These are phyloP conservation scores for Linurgus olivaceus DNA, from an alignment of 2,797 vertebrate genomes.

Conservation along the genomic window DNA sequence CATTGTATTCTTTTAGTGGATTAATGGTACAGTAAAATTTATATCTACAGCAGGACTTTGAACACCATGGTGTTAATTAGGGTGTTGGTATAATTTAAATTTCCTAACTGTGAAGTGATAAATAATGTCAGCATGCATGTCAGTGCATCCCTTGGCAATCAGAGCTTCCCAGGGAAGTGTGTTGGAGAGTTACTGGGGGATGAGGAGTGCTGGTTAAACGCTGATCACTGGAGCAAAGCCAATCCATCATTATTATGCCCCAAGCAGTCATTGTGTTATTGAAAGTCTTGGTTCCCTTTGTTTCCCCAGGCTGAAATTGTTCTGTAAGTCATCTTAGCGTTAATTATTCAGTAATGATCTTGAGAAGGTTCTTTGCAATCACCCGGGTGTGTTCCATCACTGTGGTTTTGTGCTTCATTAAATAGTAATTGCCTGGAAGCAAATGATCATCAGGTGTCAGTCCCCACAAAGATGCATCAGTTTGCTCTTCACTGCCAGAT, in stretches of 20 bases:
- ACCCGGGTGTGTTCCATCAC: constrained; percentile 37
- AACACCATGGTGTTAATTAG: neutral
- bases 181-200: neutral
- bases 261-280: constrained; percentile 4
- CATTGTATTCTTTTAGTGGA: neutral
- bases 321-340: constrained; percentile 40
- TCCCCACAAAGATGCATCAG: constrained; percentile 20
- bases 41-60: neutral
- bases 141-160: neutral
- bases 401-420: constrained; percentile 69
- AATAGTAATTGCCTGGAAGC: constrained; percentile 69
- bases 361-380: constrained; percentile 39
- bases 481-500: constrained; percentile 45
- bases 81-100: neutral
- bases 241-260: neutral
- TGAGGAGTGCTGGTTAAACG: neutral
- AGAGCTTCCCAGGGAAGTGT: neutral
- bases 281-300: neutral
- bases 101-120: neutral
- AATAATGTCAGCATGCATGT: neutral
- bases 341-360: constrained; percentile 58
- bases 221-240: neutral
- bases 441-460: constrained; percentile 61
- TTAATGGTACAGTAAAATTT: neutral
- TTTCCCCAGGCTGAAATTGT: constrained; percentile 7